Evolutionary conservation across 2,888 invertebrate genomes (phyloP).

Genomic region (Acronicta aceris): DNA sequence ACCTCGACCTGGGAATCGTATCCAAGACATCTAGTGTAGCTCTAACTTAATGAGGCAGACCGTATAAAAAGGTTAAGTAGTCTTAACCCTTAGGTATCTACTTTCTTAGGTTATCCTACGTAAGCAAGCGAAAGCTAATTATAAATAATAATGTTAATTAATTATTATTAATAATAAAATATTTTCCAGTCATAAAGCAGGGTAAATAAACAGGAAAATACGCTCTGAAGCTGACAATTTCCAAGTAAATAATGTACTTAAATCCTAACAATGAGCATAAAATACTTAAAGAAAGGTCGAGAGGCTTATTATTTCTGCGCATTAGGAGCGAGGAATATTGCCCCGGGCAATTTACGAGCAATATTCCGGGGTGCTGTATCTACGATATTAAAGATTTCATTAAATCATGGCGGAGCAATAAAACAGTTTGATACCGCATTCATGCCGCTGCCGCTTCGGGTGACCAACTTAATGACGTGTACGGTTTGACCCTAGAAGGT

Average conservation of each 20-base stretch:
- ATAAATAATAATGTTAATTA: no score
- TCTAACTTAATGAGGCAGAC: no score
- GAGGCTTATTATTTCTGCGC: conserved; percentile 61
- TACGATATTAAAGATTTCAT: conserved; percentile 88
- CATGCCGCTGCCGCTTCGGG: conserved; percentile 77
- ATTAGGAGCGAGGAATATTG: conserved; percentile 72
- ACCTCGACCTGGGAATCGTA: no score
- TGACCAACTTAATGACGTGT: conserved; percentile 85
- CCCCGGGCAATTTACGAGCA: conserved; percentile 80
- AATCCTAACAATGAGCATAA: conserved; percentile 54
- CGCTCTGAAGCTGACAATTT: conserved; percentile 8
- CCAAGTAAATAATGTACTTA: conserved; percentile 34
- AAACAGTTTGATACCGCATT: conserved; percentile 88
- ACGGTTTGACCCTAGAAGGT: conserved; percentile 72
- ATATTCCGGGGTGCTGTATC: conserved; percentile 79
- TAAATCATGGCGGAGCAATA: conserved; percentile 86
- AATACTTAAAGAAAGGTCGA: conserved; percentile 44
- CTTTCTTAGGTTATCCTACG: no score
- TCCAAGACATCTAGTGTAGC: no score
- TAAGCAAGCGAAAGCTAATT: no score
- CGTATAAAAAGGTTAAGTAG: no score
- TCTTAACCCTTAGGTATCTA: no score
- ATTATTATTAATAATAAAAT: no score
- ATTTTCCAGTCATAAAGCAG: not conserved
- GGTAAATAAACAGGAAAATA: not conserved